phyloP scores from a whole-genome alignment of 1,140 invertebrate species.

The Philopotamus ludificatus region DNA sequence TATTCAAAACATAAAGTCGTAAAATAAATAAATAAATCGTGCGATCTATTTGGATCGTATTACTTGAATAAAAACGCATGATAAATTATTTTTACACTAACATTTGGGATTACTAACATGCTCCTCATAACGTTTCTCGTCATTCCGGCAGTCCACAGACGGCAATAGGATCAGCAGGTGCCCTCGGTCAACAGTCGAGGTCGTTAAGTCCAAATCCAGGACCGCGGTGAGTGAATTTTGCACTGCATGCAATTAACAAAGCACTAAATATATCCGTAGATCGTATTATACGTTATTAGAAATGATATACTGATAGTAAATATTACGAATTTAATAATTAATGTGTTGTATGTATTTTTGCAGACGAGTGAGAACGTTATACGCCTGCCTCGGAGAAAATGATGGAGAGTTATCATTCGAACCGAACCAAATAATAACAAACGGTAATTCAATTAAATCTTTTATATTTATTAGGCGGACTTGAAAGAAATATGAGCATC shows the following conservation, averaged over 20 bases:
- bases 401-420: constrained; percentile 96
- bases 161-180: constrained; percentile 32
- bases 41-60: no score
- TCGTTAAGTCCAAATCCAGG: constrained; percentile 24
- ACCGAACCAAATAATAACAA: constrained; percentile 96
- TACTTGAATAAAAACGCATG: no score
- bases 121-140: neutral
- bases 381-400: constrained; percentile 93
- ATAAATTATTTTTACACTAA: constrained; percentile 4
- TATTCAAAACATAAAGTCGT: no score
- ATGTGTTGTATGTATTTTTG: constrained; percentile 36
- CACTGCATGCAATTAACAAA: constrained; percentile 5
- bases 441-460: constrained; percentile 67
- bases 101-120: constrained; percentile 8
- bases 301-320: no score
- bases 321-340: no score
- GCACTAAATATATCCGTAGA: neutral
- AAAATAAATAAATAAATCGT: no score
- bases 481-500: no score
- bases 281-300: neutral
- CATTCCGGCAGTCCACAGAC: constrained; percentile 20
- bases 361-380: constrained; percentile 86
- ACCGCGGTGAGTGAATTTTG: constrained; percentile 30
- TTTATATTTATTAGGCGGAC: neutral
- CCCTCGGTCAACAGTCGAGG: constrained; percentile 32